A percentile compares a stretch with the other conserved stretches of the same genome.
phyloP scores from a whole-genome alignment of 2,888 invertebrate genomes.

The Spilarctia lutea region DNA sequence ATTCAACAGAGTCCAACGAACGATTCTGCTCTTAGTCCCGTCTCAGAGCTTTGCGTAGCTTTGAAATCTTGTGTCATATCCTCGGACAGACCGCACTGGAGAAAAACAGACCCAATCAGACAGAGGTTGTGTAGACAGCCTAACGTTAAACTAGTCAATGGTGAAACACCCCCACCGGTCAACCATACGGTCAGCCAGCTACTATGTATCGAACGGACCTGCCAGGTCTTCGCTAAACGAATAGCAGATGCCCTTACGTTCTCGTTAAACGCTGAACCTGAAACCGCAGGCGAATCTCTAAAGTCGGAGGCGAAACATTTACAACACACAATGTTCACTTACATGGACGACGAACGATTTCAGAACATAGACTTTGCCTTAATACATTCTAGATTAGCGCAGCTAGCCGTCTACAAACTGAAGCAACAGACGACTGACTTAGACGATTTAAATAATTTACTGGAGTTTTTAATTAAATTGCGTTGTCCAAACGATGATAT shows the following conservation, averaged over 20 bases:
- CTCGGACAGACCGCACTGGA: slow-evolving; percentile 73
- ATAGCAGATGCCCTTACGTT: slow-evolving; percentile 88
- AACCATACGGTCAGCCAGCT: slow-evolving; percentile 79
- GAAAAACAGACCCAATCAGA: slow-evolving; percentile 71
- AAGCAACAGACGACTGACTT: slow-evolving; percentile 76
- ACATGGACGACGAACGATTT: slow-evolving; percentile 90
- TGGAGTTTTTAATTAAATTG: slow-evolving; percentile 74
- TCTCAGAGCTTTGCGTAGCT: slow-evolving; percentile 87
- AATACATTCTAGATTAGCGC: slow-evolving; percentile 89
- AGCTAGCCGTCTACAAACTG: slow-evolving; percentile 87
- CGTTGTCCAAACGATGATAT: slow-evolving; percentile 83
- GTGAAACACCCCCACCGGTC: slow-evolving; percentile 59
- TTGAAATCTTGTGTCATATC: slow-evolving; percentile 86
- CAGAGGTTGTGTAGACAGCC: slow-evolving; percentile 75
- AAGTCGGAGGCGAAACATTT: slow-evolving; percentile 90
- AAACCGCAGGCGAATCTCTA: slow-evolving; percentile 86
- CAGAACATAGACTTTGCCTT: slow-evolving; percentile 88
- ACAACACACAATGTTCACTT: slow-evolving; percentile 89
- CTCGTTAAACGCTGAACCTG: slow-evolving; percentile 84
- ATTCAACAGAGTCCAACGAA: slow-evolving; percentile 55
- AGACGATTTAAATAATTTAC: slow-evolving; percentile 74
- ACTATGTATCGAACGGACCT: slow-evolving; percentile 79
- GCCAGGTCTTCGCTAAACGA: slow-evolving; percentile 89
- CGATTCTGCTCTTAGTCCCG: slow-evolving; percentile 79
- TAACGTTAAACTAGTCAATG: slow-evolving; percentile 62